Percentiles rank a stretch among this genome's conserved stretches.
Evolutionary conservation across 2,113 vertebrate species (phyloP).

Genomic region (Pipra filicauda): DNA sequence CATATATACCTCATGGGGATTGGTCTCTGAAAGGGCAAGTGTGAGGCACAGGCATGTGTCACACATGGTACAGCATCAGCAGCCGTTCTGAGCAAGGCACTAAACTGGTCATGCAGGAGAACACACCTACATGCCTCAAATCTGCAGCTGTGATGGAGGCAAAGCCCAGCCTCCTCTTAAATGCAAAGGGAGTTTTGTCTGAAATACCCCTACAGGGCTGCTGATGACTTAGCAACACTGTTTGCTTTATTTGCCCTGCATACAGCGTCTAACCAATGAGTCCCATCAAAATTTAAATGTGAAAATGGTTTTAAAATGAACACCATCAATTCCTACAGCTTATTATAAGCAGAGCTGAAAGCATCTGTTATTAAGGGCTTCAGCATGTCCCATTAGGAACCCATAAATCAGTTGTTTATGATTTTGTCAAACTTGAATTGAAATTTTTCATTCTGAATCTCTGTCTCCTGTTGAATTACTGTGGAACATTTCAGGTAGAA

Average conservation of each 20-base stretch:
- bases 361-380: not conserved
- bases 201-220: not conserved
- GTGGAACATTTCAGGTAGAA: not conserved
- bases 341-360: conserved; percentile 4
- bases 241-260: not conserved
- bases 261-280: not conserved
- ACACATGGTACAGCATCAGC: not conserved
- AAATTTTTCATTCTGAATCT: not conserved
- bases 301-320: not conserved
- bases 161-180: not conserved
- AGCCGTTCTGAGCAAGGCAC: not conserved
- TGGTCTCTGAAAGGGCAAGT: not conserved
- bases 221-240: not conserved
- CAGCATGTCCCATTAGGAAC: not conserved
- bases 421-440: not conserved
- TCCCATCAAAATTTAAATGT: not conserved
- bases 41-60: accelerated
- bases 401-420: not conserved
- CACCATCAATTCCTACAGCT: not conserved
- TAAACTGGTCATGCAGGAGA: accelerated
- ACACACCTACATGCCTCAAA: not conserved
- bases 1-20: not conserved
- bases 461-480: not conserved
- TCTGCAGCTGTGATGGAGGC: not conserved
- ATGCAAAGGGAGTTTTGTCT: not conserved